Evolutionary conservation across 2,888 invertebrate species (phyloP).

Genomic region (Cremastobaeus sp.): DNA sequence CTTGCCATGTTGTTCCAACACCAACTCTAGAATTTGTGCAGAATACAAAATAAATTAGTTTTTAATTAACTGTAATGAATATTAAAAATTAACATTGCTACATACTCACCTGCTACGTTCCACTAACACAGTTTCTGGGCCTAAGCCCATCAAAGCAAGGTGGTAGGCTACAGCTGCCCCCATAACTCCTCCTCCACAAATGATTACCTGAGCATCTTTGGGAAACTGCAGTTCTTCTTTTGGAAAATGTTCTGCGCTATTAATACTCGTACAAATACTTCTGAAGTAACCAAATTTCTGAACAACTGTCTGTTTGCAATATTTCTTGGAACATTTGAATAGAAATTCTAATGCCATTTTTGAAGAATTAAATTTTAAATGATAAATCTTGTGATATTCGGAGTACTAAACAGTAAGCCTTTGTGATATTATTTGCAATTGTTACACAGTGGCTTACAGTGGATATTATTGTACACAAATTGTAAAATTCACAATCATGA

Average conservation of each 20-base stretch:
- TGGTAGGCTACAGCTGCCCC: slow-evolving; percentile 96
- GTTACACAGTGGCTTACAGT: too few species aligned
- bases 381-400: too few species aligned
- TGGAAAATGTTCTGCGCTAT: neutral
- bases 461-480: too few species aligned
- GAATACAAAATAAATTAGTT: slow-evolving; percentile 11
- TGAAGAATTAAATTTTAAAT: neutral
- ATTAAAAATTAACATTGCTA: neutral
- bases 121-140: slow-evolving; percentile 87
- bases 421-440: too few species aligned
- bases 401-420: too few species aligned
- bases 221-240: slow-evolving; percentile 75
- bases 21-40: slow-evolving; percentile 82
- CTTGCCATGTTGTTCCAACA: slow-evolving; percentile 89
- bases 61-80: neutral
- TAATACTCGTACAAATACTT: slow-evolving; percentile 17
- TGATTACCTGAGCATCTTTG: slow-evolving; percentile 85
- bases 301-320: slow-evolving; percentile 6
- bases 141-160: slow-evolving; percentile 90
- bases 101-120: slow-evolving; percentile 88
- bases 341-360: slow-evolving; percentile 37
- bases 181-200: slow-evolving; percentile 95
- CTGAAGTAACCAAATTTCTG: slow-evolving; percentile 26
- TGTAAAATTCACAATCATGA: too few species aligned
- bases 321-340: slow-evolving; percentile 22